A percentile compares a stretch with the other conserved stretches of the same genome.
Conservation (phyloP, 2,797 vertebrate genomes). For the Urosaurus nigricauda region DNA sequence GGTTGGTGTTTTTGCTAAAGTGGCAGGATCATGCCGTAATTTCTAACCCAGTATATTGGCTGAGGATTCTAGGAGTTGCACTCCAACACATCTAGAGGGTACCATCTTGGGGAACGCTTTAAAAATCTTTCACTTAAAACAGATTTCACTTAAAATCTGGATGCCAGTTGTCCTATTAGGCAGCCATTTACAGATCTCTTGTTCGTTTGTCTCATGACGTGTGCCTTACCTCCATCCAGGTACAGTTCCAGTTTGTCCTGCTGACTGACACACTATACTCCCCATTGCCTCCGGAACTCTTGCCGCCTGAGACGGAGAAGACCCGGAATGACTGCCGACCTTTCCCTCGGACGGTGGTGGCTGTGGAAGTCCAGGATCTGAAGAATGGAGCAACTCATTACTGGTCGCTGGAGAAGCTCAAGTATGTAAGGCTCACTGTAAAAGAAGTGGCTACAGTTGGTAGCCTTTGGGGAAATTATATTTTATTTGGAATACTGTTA, state of each 20-base stretch:
- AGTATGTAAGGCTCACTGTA: slow-evolving; percentile 77
- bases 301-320: slow-evolving; percentile 87
- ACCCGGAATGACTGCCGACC: slow-evolving; percentile 79
- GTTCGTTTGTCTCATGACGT: background rate
- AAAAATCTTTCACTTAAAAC: background rate
- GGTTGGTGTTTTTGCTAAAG: no score
- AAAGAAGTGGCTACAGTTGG: no score
- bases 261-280: slow-evolving; percentile 97
- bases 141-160: background rate
- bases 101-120: background rate
- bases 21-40: no score
- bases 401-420: slow-evolving; percentile 98
- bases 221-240: slow-evolving; percentile 74
- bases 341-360: slow-evolving; percentile 95
- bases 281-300: slow-evolving; percentile 91
- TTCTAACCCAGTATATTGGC: background rate
- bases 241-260: slow-evolving; percentile 98
- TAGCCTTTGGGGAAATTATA: background rate
- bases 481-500: background rate
- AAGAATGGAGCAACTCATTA: slow-evolving; percentile 98
- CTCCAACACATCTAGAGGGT: background rate
- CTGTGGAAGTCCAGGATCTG: slow-evolving; percentile 96
- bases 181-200: rapidly evolving
- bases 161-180: no score
- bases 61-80: no score